Conservation (phyloP, 92 coral and sea anemone genomes). For the Muricea muricata region DNA sequence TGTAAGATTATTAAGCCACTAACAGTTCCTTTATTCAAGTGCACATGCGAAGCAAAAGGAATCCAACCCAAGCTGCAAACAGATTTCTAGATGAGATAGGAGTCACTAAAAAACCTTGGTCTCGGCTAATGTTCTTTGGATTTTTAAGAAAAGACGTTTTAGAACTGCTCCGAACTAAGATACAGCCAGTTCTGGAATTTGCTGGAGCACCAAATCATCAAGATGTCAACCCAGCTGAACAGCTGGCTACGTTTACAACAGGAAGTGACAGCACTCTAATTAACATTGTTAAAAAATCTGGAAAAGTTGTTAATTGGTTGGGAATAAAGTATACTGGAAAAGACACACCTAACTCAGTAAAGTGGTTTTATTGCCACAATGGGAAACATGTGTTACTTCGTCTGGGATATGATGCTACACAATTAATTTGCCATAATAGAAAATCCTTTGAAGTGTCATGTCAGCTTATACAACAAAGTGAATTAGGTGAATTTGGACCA, state of each 20-base stretch:
- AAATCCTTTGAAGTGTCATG: constrained; percentile 45
- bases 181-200: background rate
- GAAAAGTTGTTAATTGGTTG: constrained; percentile 38
- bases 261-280: constrained; percentile 1
- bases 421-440: constrained; percentile 28
- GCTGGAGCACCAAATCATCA: background rate
- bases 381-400: constrained; percentile 39
- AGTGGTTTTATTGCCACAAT: constrained; percentile 38
- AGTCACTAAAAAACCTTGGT: constrained; percentile 36
- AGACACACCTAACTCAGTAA: constrained; percentile 31
- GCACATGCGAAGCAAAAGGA: constrained; percentile 36
- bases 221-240: background rate
- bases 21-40: constrained; percentile 31
- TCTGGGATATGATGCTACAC: constrained; percentile 40
- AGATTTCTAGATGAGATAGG: background rate
- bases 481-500: background rate
- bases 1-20: constrained; percentile 34
- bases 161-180: background rate
- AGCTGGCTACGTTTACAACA: background rate
- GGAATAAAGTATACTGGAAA: constrained; percentile 14
- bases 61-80: constrained; percentile 39
- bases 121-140: constrained; percentile 50
- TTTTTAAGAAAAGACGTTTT: constrained; percentile 46
- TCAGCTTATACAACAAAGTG: constrained; percentile 18
- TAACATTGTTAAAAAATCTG: constrained; percentile 38